A percentile compares a stretch with the other conserved stretches of the same genome.
Evolutionary conservation across 2,888 invertebrate genomes (phyloP).

Genomic region (Bursaphelenchus okinawaensis): DNA sequence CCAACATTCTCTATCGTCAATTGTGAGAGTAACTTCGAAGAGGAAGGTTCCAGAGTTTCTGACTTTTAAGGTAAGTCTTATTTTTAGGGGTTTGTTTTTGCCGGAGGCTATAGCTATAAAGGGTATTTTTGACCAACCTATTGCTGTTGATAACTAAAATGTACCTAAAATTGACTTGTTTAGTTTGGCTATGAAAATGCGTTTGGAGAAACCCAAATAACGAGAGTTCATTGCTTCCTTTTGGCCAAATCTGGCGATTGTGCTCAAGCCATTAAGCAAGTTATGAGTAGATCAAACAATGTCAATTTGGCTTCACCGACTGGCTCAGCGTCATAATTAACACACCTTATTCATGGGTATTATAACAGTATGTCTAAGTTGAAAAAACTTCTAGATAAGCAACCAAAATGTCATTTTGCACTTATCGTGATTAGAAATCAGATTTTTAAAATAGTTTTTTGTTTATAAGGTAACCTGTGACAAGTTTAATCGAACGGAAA

Average conservation of each 20-base stretch:
- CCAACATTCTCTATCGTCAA: constrained; percentile 71
- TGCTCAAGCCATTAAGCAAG: constrained; percentile 55
- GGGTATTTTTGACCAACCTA: too few relatives aligned
- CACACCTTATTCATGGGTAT: too few relatives aligned
- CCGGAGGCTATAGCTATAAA: too few relatives aligned
- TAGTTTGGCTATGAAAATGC: constrained; percentile 49
- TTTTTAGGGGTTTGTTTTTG: too few relatives aligned
- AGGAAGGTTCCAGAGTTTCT: constrained; percentile 90
- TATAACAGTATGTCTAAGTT: too few relatives aligned
- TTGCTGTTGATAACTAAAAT: background rate
- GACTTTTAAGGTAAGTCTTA: constrained; percentile 67
- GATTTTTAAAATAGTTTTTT: too few relatives aligned
- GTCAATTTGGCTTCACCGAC: background rate
- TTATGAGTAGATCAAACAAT: constrained; percentile 29
- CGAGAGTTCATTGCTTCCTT: constrained; percentile 46
- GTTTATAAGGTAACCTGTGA: too few relatives aligned
- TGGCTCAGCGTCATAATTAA: too few relatives aligned
- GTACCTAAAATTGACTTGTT: background rate
- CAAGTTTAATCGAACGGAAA: too few relatives aligned
- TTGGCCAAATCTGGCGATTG: constrained; percentile 55
- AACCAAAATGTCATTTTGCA: too few relatives aligned
- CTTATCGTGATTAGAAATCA: too few relatives aligned
- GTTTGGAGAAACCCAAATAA: constrained; percentile 46
- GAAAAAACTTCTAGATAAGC: too few relatives aligned
- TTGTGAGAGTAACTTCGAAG: constrained; percentile 93